A percentile compares a stretch with the other conserved stretches of the same genome.
phyloP scores from a whole-genome alignment of 2,797 vertebrate genomes.

The Paramormyrops hopkinsi region DNA sequence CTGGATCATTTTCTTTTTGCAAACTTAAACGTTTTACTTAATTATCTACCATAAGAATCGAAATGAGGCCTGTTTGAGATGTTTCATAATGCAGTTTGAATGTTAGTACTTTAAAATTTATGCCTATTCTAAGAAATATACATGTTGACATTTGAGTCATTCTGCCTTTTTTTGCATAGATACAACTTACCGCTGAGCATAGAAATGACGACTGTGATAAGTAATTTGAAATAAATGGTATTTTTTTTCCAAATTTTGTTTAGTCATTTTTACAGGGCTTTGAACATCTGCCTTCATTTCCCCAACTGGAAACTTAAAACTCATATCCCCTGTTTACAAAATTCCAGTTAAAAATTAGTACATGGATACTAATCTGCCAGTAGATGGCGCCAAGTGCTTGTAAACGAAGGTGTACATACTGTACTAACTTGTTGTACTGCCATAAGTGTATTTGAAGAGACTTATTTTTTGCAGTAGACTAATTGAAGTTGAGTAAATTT shows the following conservation, averaged over 20 bases:
- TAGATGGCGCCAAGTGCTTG: background rate
- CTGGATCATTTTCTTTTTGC: background rate
- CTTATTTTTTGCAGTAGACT: background rate
- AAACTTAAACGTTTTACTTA: background rate
- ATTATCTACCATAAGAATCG: background rate
- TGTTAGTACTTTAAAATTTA: background rate
- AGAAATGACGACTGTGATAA: background rate
- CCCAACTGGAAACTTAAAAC: background rate
- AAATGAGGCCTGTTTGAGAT: background rate
- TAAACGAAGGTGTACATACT: background rate
- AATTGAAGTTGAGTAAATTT: background rate
- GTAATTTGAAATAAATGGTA: background rate
- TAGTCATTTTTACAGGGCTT: background rate
- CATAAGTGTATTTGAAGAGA: background rate
- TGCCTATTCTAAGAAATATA: background rate
- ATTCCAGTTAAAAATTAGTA: background rate
- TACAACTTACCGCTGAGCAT: background rate
- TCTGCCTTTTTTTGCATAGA: background rate
- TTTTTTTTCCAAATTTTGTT: background rate
- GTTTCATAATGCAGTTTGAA: background rate
- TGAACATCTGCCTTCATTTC: background rate
- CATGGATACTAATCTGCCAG: background rate
- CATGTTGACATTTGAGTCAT: background rate
- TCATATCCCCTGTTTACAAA: background rate
- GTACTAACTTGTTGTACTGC: background rate